Base-by-base conservation (phyloP, 2,797 vertebrate genomes). In the Cetoscarus ocellatus region DNA sequence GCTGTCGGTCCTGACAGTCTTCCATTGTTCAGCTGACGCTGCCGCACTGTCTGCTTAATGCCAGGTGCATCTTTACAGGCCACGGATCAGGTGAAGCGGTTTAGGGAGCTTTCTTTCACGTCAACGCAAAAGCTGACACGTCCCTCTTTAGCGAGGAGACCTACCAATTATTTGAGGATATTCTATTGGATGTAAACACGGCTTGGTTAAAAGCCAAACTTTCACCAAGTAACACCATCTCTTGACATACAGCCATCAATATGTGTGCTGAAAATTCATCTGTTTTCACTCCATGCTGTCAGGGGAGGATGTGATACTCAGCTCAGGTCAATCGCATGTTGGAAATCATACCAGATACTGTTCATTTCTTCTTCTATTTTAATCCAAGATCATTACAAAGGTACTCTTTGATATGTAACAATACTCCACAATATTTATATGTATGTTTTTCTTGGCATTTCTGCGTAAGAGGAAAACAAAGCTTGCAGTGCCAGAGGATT, bases 1-100 rank as follows among this genome's bases (percentile, higher is more conserved):
- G 94, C 96, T 96, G 96, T 96, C 94, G 92, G 93, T 85, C 87
- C 92, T 97, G 97, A 98, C 97, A 97, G 96, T 86, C 91, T 88
- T 95, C 96, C 93, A 97, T 97, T 98, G 97, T 97, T 96, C 94
- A 84, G 92, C 90, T 93, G 86, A 93, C 54, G 94, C 93, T 88
- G 82, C 91, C 92, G 91, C 92, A 93, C 94, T 90, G 60, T 92
- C 95, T 92, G 93, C 93, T 92, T 95, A 94, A 96, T 94, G 93
- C 91, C 95, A 96, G 95, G 95, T 93, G 96, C 93, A 91, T 95
- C 95, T 96, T 95, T 93, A 92, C 92, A 94, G 94, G 95, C 85
- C 81, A 91, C 79, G 80, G 88, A 90, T 91, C 85, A 93, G 92
- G 91, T 90, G 88, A 90, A 81, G 87, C 8, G 80, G 87, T 83